These are phyloP conservation scores for Chaenogobius annularis DNA, from an alignment of 2,113 vertebrate genomes.

Conservation along the genomic window DNA sequence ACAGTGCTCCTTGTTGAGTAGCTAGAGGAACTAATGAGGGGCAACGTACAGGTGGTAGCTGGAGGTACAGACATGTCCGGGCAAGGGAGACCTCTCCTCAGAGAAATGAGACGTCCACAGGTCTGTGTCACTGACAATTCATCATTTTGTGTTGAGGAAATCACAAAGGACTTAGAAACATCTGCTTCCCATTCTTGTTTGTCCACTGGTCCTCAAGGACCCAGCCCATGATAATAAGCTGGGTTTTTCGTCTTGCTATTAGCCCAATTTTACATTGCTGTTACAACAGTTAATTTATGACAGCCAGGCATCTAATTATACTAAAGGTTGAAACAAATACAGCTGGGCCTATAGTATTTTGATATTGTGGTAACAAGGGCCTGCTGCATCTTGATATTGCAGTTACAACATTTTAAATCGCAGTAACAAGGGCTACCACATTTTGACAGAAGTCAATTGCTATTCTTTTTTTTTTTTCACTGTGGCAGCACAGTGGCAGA, in stretches of 20 bases:
- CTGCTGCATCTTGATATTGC: too few species aligned
- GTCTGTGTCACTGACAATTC: constrained; percentile 44
- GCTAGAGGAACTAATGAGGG: constrained; percentile 37
- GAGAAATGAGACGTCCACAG: constrained; percentile 30
- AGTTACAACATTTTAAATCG: too few species aligned
- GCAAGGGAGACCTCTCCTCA: constrained; percentile 32
- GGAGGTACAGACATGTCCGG: constrained; percentile 37
- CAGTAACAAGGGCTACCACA: too few species aligned
- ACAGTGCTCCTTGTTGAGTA: constrained; percentile 36
- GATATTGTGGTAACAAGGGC: too few species aligned
- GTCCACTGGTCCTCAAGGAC: constrained; percentile 9
- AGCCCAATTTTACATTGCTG: too few species aligned
- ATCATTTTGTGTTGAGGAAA: constrained; percentile 53
- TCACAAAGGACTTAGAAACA: constrained; percentile 48
- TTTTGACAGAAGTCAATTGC: too few species aligned
- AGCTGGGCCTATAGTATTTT: too few species aligned
- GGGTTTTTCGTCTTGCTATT: not conserved
- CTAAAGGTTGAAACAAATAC: too few species aligned
- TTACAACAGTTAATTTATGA: too few species aligned
- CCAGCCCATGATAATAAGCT: not conserved
- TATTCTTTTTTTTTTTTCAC: too few species aligned
- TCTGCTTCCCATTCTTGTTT: constrained; percentile 50
- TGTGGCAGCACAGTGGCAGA: too few species aligned
- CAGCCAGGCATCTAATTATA: too few species aligned
- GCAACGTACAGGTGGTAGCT: constrained; percentile 21